Percentiles rank a stretch among this genome's conserved stretches.
phyloP scores from a whole-genome alignment of 2,888 invertebrate genomes.

The Microchrysa polita region DNA sequence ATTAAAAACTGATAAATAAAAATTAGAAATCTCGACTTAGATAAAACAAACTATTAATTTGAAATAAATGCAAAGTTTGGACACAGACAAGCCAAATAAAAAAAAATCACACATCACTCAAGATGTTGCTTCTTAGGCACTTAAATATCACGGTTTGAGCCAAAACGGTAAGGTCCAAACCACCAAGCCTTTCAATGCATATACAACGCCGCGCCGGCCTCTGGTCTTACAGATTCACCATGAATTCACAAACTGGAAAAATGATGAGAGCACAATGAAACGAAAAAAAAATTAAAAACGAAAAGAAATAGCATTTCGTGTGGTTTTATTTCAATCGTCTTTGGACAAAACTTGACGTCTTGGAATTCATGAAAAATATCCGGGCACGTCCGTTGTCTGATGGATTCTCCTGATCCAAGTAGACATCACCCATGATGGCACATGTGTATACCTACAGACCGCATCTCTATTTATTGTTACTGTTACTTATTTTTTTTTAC shows the following conservation, averaged over 20 bases:
- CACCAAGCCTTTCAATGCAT: too few species aligned
- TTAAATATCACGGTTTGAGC: too few species aligned
- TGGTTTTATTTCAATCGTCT: conserved; percentile 48
- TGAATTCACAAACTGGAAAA: conserved; percentile 46
- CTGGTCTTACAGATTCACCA: conserved; percentile 44
- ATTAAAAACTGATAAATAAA: too few species aligned
- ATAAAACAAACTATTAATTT: too few species aligned
- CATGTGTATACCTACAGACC: conserved; percentile 15
- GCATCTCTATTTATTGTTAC: conserved; percentile 29
- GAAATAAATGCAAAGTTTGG: too few species aligned
- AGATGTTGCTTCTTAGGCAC: too few species aligned
- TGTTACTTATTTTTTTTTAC: too few species aligned
- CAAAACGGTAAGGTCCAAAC: too few species aligned
- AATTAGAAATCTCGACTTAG: too few species aligned
- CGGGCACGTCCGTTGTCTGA: conserved; percentile 38
- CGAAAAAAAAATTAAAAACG: background rate
- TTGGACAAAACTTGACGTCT: conserved; percentile 33
- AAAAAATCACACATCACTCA: too few species aligned
- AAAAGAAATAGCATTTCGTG: conserved; percentile 33
- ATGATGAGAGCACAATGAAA: conserved; percentile 36
- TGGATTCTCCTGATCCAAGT: conserved; percentile 41
- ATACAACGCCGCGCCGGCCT: too few species aligned
- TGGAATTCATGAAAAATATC: conserved; percentile 43
- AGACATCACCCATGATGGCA: conserved; percentile 34
- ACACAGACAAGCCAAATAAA: too few species aligned